phyloP scores from a whole-genome alignment of 2,797 vertebrate species.

The Onychomys torridus region DNA sequence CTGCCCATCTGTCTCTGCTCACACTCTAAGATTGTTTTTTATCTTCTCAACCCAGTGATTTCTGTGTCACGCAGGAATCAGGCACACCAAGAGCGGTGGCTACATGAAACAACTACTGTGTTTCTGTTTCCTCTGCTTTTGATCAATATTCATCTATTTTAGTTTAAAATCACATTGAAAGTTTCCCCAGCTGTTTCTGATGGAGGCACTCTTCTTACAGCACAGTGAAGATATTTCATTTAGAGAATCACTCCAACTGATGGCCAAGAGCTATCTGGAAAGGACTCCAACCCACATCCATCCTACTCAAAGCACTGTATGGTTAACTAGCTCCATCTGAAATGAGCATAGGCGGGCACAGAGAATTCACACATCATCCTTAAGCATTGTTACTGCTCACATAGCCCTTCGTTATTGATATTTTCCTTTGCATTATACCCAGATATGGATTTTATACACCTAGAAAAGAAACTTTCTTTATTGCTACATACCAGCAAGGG shows the following conservation, averaged over 20 bases:
- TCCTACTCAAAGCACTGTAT: background rate
- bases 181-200: background rate
- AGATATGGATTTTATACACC: background rate
- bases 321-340: background rate
- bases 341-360: background rate
- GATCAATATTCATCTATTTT: slow-evolving; percentile 14
- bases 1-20: background rate
- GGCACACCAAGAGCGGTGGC: background rate
- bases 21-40: background rate
- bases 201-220: background rate
- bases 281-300: background rate
- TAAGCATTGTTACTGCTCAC: background rate
- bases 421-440: slow-evolving; percentile 19
- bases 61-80: background rate
- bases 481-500: background rate
- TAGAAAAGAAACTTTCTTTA: background rate
- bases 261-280: background rate
- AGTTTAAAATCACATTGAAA: slow-evolving; percentile 46
- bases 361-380: background rate
- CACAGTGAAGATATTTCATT: background rate
- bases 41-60: background rate
- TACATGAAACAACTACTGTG: background rate
- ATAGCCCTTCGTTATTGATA: background rate
- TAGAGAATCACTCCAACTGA: background rate
- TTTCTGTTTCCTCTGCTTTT: slow-evolving; percentile 45